Percentiles rank a stretch among this genome's conserved stretches.
These are phyloP conservation scores for Eulimnadia texana DNA, from an alignment of 1,140 invertebrate species.

Conservation along the genomic window DNA sequence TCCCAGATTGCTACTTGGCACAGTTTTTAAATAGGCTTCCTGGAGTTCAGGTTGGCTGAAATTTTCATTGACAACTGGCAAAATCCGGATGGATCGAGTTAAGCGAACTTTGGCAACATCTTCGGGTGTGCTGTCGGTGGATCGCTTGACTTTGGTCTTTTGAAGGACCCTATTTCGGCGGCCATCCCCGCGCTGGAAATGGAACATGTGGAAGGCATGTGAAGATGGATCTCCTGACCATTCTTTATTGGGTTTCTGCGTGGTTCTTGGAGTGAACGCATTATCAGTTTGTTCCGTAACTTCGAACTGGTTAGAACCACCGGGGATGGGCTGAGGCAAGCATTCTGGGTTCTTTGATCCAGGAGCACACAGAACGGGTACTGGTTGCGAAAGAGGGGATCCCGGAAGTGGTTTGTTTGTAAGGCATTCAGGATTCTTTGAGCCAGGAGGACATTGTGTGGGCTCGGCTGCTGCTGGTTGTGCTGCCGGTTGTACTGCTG, in stretches of 20 bases:
- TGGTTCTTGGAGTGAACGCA: neutral
- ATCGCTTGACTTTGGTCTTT: neutral
- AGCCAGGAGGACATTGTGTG: too few species aligned
- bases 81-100: conserved; percentile 16
- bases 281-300: neutral
- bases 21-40: neutral
- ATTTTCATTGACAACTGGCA: conserved; percentile 9
- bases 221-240: conserved; percentile 21
- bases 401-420: too few species aligned
- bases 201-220: conserved; percentile 23
- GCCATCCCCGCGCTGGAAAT: conserved; percentile 21
- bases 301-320: conserved; percentile 1
- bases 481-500: too few species aligned
- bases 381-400: neutral
- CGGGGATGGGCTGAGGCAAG: neutral
- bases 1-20: neutral
- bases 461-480: too few species aligned
- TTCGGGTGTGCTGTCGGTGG: conserved; percentile 1
- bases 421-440: too few species aligned
- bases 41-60: conserved; percentile 1
- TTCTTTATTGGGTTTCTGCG: neutral
- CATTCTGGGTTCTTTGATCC: conserved; percentile 5
- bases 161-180: conserved; percentile 18
- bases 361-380: neutral
- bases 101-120: conserved; percentile 18